Conservation (phyloP, 2,113 vertebrate genomes). For the Riparia riparia region DNA sequence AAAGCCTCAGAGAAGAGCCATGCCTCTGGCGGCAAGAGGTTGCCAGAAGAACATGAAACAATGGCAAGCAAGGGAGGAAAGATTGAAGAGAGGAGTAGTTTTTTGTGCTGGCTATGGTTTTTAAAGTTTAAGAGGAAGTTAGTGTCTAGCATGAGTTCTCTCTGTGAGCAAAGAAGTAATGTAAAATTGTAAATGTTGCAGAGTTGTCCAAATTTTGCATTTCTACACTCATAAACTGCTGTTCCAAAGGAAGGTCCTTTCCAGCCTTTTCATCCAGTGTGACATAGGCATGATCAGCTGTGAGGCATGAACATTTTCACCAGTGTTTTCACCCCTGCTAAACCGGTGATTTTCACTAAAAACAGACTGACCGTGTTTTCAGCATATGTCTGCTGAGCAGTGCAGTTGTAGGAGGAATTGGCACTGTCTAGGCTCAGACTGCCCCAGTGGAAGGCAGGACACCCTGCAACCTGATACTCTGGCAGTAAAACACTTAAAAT, state of each 20-base stretch:
- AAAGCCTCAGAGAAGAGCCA: neutral
- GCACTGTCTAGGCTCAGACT: accelerated
- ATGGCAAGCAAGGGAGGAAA: neutral
- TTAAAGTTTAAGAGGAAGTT: neutral
- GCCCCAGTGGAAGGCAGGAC: neutral
- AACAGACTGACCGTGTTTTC: neutral
- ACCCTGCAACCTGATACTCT: neutral
- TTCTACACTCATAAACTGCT: neutral
- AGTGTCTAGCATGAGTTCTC: neutral
- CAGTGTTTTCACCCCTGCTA: neutral
- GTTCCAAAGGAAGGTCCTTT: neutral
- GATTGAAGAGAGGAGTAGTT: neutral
- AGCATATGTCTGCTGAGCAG: neutral
- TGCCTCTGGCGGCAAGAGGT: neutral
- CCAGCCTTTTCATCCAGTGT: neutral
- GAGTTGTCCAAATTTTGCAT: neutral
- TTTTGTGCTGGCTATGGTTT: neutral
- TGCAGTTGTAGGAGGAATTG: neutral
- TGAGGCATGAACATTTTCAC: accelerated
- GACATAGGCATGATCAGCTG: neutral
- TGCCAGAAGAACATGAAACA: neutral
- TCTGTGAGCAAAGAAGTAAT: neutral
- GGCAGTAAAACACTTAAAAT: neutral
- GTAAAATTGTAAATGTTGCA: neutral
- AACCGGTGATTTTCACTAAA: accelerated